These are phyloP conservation scores for Pionites leucogaster DNA, from an alignment of 2,113 vertebrate genomes.

Conservation along the genomic window DNA sequence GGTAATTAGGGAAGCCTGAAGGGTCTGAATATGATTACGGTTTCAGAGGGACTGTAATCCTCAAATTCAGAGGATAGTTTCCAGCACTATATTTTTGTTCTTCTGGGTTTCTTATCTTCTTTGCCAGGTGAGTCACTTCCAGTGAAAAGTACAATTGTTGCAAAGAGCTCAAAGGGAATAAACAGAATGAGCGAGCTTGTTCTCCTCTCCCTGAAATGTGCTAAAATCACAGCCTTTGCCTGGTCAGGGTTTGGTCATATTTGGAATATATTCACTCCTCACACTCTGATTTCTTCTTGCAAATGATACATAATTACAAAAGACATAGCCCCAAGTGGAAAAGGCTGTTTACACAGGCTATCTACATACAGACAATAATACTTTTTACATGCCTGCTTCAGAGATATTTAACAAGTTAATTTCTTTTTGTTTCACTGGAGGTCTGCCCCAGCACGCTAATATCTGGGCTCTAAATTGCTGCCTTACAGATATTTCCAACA, in stretches of 20 bases:
- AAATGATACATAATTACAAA: background rate
- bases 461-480: background rate
- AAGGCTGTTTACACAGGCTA: background rate
- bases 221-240: background rate
- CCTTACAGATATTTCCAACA: slow-evolving; percentile 21
- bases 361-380: background rate
- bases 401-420: slow-evolving; percentile 22
- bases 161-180: background rate
- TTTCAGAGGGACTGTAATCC: background rate
- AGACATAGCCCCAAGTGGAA: background rate
- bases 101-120: slow-evolving; percentile 35
- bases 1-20: background rate
- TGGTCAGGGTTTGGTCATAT: background rate
- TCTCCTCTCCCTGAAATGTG: background rate
- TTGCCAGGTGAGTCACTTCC: slow-evolving; percentile 54
- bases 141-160: background rate
- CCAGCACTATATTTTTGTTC: background rate
- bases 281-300: background rate
- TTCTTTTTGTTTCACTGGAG: slow-evolving; percentile 23
- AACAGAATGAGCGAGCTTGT: slow-evolving; percentile 10
- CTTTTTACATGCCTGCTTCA: background rate
- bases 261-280: slow-evolving; percentile 27
- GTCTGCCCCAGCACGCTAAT: slow-evolving; percentile 11
- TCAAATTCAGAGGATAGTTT: background rate
- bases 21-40: background rate